Conservation (phyloP, 2,888 invertebrate species). For the Lutraria lutraria region DNA sequence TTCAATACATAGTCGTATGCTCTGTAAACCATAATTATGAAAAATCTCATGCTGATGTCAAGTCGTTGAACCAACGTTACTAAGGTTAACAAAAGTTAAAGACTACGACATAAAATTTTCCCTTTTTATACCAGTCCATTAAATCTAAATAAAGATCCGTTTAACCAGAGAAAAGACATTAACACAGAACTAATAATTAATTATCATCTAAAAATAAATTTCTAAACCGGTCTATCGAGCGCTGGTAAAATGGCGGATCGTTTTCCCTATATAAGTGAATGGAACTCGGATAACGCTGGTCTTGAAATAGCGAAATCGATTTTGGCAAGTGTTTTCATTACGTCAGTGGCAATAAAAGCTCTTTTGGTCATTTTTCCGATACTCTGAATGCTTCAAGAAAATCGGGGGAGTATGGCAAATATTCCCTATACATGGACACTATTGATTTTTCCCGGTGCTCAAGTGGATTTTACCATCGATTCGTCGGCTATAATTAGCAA, state of each 20-base stretch:
- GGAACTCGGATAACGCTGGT: no score
- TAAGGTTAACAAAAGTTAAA: background rate
- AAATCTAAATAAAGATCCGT: background rate
- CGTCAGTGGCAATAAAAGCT: background rate
- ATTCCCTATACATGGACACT: background rate
- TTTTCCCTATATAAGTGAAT: background rate
- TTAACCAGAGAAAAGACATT: background rate
- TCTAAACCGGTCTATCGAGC: background rate
- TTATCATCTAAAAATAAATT: background rate
- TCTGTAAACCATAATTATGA: no score
- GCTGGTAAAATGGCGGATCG: background rate
- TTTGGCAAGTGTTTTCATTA: slow-evolving; percentile 24
- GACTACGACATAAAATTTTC: background rate
- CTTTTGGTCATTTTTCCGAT: slow-evolving; percentile 30
- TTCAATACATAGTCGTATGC: no score
- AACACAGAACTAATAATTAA: background rate
- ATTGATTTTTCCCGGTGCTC: slow-evolving; percentile 24
- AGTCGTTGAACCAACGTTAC: no score
- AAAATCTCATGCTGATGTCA: no score
- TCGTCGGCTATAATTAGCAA: slow-evolving; percentile 43
- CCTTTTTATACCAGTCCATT: background rate
- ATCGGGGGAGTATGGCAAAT: slow-evolving; percentile 29
- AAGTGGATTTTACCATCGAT: slow-evolving; percentile 24
- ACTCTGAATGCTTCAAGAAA: slow-evolving; percentile 34
- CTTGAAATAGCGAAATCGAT: slow-evolving; percentile 40